Conservation (phyloP, 2,113 vertebrate genomes). For the Herpailurus yagouaroundi region DNA sequence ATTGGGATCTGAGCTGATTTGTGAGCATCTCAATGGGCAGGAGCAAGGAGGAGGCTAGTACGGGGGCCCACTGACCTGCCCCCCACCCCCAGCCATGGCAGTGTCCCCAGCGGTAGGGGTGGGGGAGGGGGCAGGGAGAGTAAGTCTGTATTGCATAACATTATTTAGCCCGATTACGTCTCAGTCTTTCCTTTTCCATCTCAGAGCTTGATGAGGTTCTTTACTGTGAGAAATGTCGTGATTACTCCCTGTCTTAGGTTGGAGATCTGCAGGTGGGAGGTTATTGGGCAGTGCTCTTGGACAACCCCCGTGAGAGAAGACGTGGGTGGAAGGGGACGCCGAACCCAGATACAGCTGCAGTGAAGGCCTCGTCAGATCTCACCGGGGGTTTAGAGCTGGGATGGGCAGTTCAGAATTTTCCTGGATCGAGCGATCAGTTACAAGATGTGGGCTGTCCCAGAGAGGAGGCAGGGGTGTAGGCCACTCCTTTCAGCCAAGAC, state of each 20-base stretch:
- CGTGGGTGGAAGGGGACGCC: accelerated
- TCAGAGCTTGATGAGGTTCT: neutral
- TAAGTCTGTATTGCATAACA: neutral
- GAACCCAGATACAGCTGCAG: neutral
- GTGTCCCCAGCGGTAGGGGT: neutral
- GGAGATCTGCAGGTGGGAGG: neutral
- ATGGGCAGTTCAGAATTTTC: neutral
- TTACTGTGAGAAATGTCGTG: neutral
- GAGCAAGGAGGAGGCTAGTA: neutral
- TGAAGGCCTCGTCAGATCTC: neutral
- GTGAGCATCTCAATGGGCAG: neutral
- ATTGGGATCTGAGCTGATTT: constrained; percentile 13
- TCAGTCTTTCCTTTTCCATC: neutral
- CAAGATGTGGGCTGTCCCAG: neutral
- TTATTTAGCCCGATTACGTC: neutral
- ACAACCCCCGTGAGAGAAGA: neutral
- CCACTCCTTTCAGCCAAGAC: neutral
- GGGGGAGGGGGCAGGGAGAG: neutral
- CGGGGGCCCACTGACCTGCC: neutral
- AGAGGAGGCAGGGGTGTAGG: neutral
- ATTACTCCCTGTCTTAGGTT: neutral
- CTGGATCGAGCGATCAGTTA: neutral
- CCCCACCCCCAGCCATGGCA: too few species aligned
- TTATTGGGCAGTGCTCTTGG: neutral
- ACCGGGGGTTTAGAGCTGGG: neutral